Percentiles rank a stretch among this genome's conserved stretches.
Evolutionary conservation across 2,888 invertebrate genomes (phyloP).

Genomic region (Rhingia campestris): DNA sequence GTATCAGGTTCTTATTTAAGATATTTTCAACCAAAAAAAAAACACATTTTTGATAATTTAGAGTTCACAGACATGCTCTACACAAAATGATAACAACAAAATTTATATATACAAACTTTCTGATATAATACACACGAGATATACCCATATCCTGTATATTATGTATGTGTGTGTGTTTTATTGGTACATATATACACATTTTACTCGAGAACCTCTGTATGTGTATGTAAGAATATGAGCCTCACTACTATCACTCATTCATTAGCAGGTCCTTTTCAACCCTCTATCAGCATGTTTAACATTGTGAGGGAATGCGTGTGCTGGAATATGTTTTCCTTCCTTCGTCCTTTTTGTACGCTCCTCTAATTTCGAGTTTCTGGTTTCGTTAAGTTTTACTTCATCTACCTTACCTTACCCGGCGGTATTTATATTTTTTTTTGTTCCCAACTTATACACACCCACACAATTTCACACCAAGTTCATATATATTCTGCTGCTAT

Average conservation of each 20-base stretch:
- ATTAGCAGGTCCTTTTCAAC: slow-evolving; percentile 50
- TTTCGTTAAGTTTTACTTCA: neutral
- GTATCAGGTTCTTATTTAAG: slow-evolving; percentile 24
- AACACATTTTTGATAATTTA: neutral
- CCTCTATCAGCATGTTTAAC: slow-evolving; percentile 1
- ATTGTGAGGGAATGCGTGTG: slow-evolving; percentile 10
- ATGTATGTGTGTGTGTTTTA: neutral
- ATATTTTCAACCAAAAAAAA: neutral
- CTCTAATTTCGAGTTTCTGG: neutral
- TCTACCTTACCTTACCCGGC: neutral
- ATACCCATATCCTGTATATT: slow-evolving; percentile 9
- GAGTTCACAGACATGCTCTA: slow-evolving; percentile 3
- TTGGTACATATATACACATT: neutral
- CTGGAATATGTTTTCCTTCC: neutral
- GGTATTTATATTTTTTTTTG: slow-evolving; percentile 17
- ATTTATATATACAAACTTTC: neutral
- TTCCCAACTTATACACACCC: neutral
- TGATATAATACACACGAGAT: neutral
- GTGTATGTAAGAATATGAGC: slow-evolving; percentile 15
- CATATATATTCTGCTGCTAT: neutral
- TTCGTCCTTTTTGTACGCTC: neutral
- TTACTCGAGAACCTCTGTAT: neutral
- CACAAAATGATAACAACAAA: slow-evolving; percentile 22
- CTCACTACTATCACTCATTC: slow-evolving; percentile 46
- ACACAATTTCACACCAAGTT: neutral